phyloP scores from a whole-genome alignment of 2,888 invertebrate species.

The Melieria picta region DNA sequence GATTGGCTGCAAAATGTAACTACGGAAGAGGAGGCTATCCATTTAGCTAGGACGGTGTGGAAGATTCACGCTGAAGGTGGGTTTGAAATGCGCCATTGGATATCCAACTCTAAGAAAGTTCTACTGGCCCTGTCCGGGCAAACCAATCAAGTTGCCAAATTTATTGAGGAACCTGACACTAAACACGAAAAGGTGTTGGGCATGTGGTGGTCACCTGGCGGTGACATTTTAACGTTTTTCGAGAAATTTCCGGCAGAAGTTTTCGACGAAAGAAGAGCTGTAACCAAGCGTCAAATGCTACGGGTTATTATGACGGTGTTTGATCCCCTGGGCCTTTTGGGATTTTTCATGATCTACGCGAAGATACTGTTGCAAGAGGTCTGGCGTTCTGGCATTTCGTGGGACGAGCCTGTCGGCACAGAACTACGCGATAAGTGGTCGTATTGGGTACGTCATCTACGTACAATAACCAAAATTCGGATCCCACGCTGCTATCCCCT shows the following conservation, averaged over 20 bases:
- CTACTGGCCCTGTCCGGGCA: constrained; percentile 9
- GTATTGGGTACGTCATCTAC: constrained; percentile 8
- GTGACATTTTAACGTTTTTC: constrained; percentile 41
- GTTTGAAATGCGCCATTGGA: constrained; percentile 36
- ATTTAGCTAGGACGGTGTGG: constrained; percentile 23
- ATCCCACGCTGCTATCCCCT: constrained; percentile 18
- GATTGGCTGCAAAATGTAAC: constrained; percentile 35
- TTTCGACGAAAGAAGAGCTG: constrained; percentile 14
- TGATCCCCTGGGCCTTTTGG: constrained; percentile 30
- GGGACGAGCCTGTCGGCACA: constrained; percentile 19
- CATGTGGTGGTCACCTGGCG: constrained; percentile 40
- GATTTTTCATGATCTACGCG: constrained; percentile 22
- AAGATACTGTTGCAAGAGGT: constrained; percentile 32
- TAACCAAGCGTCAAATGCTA: constrained; percentile 37
- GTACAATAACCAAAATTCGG: constrained; percentile 5
- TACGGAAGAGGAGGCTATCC: constrained; percentile 29
- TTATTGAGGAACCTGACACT: constrained; percentile 22
- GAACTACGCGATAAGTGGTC: constrained; percentile 23
- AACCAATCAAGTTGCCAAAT: neutral
- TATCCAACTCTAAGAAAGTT: constrained; percentile 32
- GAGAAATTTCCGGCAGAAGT: constrained; percentile 27
- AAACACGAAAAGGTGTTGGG: constrained; percentile 42
- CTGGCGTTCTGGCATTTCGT: constrained; percentile 25
- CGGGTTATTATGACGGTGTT: constrained; percentile 21
- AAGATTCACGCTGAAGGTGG: constrained; percentile 7